Percentiles rank a stretch among this genome's conserved stretches.
Evolutionary conservation across 2,797 vertebrate species (phyloP).

Genomic region (Sus cebifrons): DNA sequence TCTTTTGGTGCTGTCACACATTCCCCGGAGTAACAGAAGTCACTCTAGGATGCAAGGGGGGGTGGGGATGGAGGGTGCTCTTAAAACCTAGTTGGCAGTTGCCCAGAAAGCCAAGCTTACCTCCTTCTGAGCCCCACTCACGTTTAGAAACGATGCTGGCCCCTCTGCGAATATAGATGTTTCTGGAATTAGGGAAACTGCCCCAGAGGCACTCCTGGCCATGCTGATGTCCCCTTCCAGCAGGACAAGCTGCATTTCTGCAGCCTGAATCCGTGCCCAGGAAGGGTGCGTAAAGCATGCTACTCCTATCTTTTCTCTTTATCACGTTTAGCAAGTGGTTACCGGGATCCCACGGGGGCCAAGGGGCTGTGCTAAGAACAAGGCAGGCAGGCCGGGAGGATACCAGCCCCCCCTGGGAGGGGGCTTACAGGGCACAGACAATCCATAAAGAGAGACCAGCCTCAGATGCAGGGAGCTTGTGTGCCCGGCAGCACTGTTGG

Average conservation of each 20-base stretch:
- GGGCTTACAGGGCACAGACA: not conserved
- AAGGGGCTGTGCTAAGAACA: not conserved
- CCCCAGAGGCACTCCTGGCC: not conserved
- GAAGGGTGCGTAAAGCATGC: not conserved
- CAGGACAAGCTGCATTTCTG: not conserved
- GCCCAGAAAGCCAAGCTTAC: not conserved
- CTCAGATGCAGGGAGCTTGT: not conserved
- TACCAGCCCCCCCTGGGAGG: no score
- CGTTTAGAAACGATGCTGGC: not conserved
- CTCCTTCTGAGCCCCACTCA: not conserved
- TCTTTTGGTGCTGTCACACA: not conserved
- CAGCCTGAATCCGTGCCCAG: not conserved
- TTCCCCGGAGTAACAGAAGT: not conserved
- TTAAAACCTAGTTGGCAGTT: not conserved
- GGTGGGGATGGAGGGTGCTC: not conserved
- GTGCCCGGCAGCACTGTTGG: not conserved
- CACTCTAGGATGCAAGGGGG: fast-evolving
- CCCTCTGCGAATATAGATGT: not conserved
- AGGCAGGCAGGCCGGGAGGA: not conserved
- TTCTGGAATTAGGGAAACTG: not conserved
- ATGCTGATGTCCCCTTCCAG: fast-evolving
- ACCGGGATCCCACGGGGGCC: not conserved
- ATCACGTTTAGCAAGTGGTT: fast-evolving
- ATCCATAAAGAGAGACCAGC: not conserved
- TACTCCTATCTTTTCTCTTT: not conserved